Evolutionary conservation across 2,113 vertebrate species (phyloP), one percentile per base, ranked within the genome.

Genomic region (Neodon shergylaensis): DNA sequence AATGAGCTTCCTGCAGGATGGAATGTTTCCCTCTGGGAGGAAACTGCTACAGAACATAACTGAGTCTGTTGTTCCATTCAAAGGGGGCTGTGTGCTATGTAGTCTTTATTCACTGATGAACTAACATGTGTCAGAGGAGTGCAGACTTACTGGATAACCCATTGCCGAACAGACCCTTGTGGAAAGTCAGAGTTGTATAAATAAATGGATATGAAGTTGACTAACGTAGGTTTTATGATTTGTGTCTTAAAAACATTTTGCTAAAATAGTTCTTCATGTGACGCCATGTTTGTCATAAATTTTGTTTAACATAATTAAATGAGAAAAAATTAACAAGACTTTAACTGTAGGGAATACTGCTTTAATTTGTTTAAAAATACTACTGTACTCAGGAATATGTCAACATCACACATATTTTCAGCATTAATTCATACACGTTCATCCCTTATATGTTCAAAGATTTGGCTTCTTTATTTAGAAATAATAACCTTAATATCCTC

Each of bases 381-480:
- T 63, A 58, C 44, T 36, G 31, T 1, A 70, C 88, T 91, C 21
- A 92, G 58, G 83, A 87, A 81, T 94, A 95, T 95, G 76, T 90
- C 31, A 54, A 36, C 14, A 74, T 88, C 13, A 84, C n/a, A 89
- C 58, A 42, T 68, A 70, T 93, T 95, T 92, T 79, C 70, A 90
- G 1, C 91, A 79, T 95, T 96, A 82, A 85, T 88, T 92, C 4
- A 44, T 93, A 83, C 14, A 49, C 95, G 65, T 90, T 54, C 58
- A 42, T 14, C 76, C 82, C 36, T 91, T 91, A 61, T 72, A 83
- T 81, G 68, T 95, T 92, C 95, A 81, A 95, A 81, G 95, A 82
- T 82, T 94, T 96, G 47, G 36, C 66, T 91, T 89, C 49, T 81
- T 21, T 90, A 91, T 94, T 91, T 96, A 90, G 61, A 87, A 92